A percentile compares a stretch with the other conserved stretches of the same genome.
These are phyloP conservation scores for Ophonus ardosiacus DNA, from an alignment of 2,888 invertebrate genomes.

Conservation along the genomic window DNA sequence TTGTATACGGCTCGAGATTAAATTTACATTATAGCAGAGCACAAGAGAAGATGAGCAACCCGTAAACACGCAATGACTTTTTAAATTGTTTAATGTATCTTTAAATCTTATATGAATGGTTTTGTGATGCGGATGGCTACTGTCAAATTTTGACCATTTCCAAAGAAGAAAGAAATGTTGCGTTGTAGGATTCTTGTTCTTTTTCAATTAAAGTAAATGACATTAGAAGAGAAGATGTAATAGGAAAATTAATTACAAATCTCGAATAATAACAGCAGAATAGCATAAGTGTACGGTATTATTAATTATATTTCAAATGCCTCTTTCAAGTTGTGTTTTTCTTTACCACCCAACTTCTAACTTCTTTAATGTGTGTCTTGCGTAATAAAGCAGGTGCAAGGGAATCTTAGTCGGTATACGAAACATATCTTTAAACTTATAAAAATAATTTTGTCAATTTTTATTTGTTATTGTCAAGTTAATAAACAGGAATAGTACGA, in stretches of 20 bases:
- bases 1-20: constrained; percentile 26
- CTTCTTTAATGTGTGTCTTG: no score
- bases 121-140: not conserved
- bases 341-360: no score
- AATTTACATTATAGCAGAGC: constrained; percentile 40
- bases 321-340: no score
- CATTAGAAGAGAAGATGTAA: not conserved
- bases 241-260: not conserved
- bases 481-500: no score
- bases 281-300: not conserved
- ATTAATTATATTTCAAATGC: not conserved
- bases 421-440: no score
- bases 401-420: no score
- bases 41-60: constrained; percentile 15
- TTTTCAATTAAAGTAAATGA: not conserved
- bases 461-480: no score
- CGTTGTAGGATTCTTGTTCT: not conserved
- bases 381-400: no score
- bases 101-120: not conserved
- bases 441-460: no score
- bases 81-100: constrained; percentile 30
- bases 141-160: not conserved
- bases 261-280: not conserved
- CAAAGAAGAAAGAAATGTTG: not conserved
- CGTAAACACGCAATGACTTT: constrained; percentile 25